Conservation (phyloP, 2,113 vertebrate genomes). For the Atlantisia rogersi region DNA sequence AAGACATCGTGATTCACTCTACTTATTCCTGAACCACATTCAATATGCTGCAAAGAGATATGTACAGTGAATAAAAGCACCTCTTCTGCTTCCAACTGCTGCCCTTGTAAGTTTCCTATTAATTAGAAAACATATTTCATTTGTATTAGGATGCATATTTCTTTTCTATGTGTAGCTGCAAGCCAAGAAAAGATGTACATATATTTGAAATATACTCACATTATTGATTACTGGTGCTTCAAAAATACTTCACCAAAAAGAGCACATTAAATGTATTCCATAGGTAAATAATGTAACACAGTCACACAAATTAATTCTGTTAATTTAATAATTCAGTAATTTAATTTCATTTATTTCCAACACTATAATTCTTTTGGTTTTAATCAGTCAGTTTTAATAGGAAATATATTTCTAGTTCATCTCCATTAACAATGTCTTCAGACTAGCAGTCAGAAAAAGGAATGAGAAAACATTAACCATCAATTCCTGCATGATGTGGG, state of each 20-base stretch:
- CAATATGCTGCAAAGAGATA: neutral
- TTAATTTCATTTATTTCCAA: neutral
- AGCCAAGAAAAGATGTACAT: neutral
- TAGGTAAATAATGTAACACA: constrained; percentile 39
- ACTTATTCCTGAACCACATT: neutral
- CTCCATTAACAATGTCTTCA: neutral
- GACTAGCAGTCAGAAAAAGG: neutral
- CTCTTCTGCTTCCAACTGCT: neutral
- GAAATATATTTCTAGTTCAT: neutral
- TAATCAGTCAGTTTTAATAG: neutral
- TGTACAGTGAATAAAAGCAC: neutral
- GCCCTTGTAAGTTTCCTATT: neutral
- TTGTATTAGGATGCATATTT: neutral
- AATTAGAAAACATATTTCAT: constrained; percentile 16
- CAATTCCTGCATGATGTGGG: fast-evolving
- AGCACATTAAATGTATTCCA: constrained; percentile 9
- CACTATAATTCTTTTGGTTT: neutral
- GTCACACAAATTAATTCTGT: neutral
- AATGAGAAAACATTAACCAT: neutral
- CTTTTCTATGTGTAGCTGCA: constrained; percentile 43
- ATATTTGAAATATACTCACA: neutral
- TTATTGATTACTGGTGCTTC: neutral
- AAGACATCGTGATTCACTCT: neutral
- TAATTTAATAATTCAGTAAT: constrained; percentile 48
- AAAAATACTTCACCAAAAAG: neutral